Conservation (phyloP, 1,140 invertebrate genomes). For the Drosophila lowei region DNA sequence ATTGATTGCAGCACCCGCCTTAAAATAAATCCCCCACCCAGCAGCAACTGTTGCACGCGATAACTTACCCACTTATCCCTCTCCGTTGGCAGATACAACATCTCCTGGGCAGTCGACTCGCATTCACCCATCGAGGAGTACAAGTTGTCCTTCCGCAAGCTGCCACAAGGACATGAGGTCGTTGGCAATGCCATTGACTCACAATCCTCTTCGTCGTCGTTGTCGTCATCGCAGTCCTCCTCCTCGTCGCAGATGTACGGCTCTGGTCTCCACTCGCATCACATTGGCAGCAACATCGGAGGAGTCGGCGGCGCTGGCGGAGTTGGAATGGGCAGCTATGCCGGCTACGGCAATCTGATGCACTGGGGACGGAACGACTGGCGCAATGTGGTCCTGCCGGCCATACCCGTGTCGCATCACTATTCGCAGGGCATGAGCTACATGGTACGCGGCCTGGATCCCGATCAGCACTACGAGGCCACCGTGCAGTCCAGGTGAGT, state of each 20-base stretch:
- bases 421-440: conserved; percentile 86
- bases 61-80: conserved; percentile 31
- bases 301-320: conserved; percentile 26
- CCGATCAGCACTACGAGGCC: conserved; percentile 86
- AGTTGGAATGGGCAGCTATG: conserved; percentile 58
- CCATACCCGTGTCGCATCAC: conserved; percentile 82
- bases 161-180: conserved; percentile 84
- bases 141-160: conserved; percentile 86
- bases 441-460: conserved; percentile 85
- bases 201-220: conserved; percentile 81
- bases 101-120: conserved; percentile 87
- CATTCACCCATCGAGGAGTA: conserved; percentile 87
- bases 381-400: conserved; percentile 86
- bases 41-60: conserved; percentile 69
- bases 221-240: conserved; percentile 61
- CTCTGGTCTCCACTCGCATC: conserved; percentile 66
- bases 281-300: conserved; percentile 63
- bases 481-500: conserved; percentile 85
- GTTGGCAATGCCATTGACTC: conserved; percentile 83
- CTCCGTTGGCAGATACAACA: conserved; percentile 84
- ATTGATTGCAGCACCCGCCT: conserved; percentile 65
- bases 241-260: conserved; percentile 68
- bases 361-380: conserved; percentile 84
- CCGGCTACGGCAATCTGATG: conserved; percentile 79
- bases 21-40: conserved; percentile 50